Conservation (phyloP, 2,797 vertebrate genomes). For the Cuniculus paca region DNA sequence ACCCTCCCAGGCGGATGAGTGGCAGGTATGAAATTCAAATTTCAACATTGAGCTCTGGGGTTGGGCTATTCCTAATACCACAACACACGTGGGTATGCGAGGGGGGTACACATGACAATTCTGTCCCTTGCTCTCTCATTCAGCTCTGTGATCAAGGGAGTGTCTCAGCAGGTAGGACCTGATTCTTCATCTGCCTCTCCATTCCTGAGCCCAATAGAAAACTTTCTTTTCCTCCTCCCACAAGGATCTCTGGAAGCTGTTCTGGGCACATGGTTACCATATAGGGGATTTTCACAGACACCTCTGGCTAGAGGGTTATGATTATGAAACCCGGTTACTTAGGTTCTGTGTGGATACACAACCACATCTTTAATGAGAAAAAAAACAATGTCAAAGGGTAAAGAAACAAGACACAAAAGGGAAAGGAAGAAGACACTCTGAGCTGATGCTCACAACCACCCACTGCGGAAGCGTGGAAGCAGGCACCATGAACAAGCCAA, state of each 20-base stretch:
- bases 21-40: background rate
- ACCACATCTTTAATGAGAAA: background rate
- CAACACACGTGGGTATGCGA: accelerated
- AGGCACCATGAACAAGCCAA: background rate
- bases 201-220: background rate
- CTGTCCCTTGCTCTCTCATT: background rate
- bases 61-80: accelerated
- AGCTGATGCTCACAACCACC: background rate
- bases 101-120: background rate
- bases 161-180: background rate
- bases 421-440: background rate
- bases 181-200: background rate
- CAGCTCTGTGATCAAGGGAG: background rate
- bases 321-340: background rate
- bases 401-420: background rate
- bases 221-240: background rate
- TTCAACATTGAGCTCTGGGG: background rate
- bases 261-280: accelerated
- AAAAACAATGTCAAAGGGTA: background rate
- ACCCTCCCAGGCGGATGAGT: accelerated
- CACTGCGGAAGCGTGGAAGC: background rate
- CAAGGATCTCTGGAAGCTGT: background rate
- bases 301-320: too few species aligned
- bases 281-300: accelerated
- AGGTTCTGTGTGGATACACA: background rate